Base-by-base conservation (phyloP, 2,888 invertebrate genomes). In the Sabellastarte sp. region DNA sequence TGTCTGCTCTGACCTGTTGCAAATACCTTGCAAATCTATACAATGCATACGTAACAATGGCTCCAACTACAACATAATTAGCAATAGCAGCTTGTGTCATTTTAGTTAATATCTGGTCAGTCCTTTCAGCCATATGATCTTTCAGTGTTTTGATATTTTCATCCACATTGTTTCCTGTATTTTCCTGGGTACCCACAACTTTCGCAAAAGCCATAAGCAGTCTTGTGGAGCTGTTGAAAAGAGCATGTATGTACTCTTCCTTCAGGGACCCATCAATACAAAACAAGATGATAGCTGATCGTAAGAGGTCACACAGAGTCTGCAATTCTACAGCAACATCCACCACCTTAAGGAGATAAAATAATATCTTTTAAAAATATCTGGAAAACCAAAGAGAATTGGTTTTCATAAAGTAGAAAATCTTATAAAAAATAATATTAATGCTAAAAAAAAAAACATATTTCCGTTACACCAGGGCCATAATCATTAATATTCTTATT, bases 261-360 rank as follows among this genome's bases (percentile, higher is more conserved):
- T 10, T 20, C 10, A 53, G 24, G 5, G 24, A 24, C 53, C 61
- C 61, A 20, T 61, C 61, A 4, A 61, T 57, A 57, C 50, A 61
- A 30, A 61, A 29, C 10, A 63, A 15, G 52, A 63, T 52, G 10
- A 60, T 20, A 2, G 63, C 53, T 41, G 32, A 33, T 24, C 33
- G 52, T 3, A 33, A 29, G 24, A 51, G 24, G 33, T 53, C 33
- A 41, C 28, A 63, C 24, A 63, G 61, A 30, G 52, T 26, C 26
- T 53, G 10, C 20, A 57, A 4, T 30, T 61, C 61, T 4, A 61
- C 24, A 3, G 31, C 5, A 3, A 61, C 3, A 3, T 61, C 61
- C 3, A 4, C 30, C n/a, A n/a, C n/a, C n/a, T n/a, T n/a, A n/a
- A n/a, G n/a, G n/a, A n/a, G n/a, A n/a, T n/a, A n/a, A n/a, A n/a